phyloP scores from a whole-genome alignment of 2,797 vertebrate species.

The Xenops minutus region DNA sequence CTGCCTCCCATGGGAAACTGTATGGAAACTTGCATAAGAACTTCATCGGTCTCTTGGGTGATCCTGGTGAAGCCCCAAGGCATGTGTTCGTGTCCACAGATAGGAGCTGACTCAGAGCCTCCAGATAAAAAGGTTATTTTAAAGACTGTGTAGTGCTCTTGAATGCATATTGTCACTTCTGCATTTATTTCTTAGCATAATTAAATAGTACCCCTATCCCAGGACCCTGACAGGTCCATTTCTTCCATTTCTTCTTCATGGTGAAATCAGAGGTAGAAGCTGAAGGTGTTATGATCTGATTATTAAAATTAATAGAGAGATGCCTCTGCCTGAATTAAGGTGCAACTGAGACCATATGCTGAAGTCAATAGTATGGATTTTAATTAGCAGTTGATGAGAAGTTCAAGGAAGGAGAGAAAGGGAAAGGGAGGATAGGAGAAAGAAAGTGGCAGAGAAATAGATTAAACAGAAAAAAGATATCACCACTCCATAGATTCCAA shows the following conservation, averaged over 20 bases:
- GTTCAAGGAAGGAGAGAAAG: neutral
- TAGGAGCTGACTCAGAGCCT: neutral
- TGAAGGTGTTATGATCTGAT: neutral
- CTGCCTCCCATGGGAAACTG: neutral
- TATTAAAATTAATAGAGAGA: neutral
- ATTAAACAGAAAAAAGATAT: neutral
- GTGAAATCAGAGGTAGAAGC: neutral
- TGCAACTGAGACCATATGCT: neutral
- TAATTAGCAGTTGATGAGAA: neutral
- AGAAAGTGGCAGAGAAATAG: neutral
- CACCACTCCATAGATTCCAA: neutral
- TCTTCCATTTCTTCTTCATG: neutral
- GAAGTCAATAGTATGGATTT: neutral
- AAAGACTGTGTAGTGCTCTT: neutral
- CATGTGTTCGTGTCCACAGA: rapidly evolving
- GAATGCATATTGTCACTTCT: rapidly evolving
- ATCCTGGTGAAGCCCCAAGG: neutral
- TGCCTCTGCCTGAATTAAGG: neutral
- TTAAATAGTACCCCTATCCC: neutral
- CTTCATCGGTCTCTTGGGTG: neutral
- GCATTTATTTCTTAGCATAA: neutral
- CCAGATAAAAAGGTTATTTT: neutral
- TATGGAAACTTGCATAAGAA: neutral
- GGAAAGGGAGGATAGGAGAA: neutral
- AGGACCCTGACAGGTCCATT: neutral